Evolutionary conservation across 2,797 vertebrate species (phyloP).

Genomic region (Tapera naevia): DNA sequence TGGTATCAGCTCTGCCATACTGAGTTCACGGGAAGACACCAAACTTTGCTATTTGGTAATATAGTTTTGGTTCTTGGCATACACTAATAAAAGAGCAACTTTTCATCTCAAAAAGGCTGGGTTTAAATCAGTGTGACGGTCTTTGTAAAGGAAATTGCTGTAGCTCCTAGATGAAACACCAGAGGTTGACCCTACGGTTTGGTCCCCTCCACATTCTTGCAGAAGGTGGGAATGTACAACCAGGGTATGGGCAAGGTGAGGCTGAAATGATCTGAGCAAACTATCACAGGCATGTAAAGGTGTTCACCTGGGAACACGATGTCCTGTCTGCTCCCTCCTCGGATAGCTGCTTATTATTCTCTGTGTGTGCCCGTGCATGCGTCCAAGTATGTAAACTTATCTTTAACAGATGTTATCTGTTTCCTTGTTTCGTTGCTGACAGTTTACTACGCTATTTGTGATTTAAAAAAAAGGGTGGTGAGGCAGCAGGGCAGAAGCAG

Average conservation of each 20-base stretch:
- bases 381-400: rapidly evolving
- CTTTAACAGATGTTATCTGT: constrained; percentile 19
- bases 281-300: not conserved
- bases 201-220: not conserved
- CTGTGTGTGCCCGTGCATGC: not conserved
- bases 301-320: not conserved
- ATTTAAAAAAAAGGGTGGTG: not conserved
- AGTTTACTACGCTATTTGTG: not conserved
- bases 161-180: not conserved
- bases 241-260: rapidly evolving
- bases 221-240: not conserved
- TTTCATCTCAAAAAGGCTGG: not conserved
- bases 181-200: not conserved
- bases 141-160: not conserved
- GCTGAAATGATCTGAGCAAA: not conserved
- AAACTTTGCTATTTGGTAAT: not conserved
- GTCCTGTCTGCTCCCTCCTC: not conserved
- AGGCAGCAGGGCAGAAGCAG: not conserved
- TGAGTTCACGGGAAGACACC: not conserved
- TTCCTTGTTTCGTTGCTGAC: not conserved
- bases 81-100: not conserved
- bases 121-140: not conserved
- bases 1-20: not conserved
- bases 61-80: not conserved
- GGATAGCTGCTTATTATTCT: not conserved